These are phyloP conservation scores for Lutjanus erythropterus DNA, from an alignment of 2,113 vertebrate genomes.

Conservation along the genomic window DNA sequence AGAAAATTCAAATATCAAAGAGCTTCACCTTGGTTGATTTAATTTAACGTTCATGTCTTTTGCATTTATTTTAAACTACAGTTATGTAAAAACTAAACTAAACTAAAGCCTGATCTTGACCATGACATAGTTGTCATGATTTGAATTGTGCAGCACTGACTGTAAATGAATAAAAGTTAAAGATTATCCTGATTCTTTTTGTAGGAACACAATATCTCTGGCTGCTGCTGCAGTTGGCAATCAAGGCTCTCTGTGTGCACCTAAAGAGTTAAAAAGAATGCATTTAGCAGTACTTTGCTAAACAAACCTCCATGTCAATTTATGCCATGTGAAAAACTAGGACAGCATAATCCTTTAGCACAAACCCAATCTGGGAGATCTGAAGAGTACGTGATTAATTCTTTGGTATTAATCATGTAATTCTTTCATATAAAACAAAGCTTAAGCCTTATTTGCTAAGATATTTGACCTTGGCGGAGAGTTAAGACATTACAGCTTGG, in stretches of 20 bases:
- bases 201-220: neutral
- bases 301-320: constrained; percentile 84
- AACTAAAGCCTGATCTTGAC: neutral
- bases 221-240: constrained; percentile 30
- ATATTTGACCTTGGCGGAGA: constrained; percentile 89
- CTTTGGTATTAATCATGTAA: constrained; percentile 90
- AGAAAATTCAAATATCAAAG: neutral
- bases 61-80: constrained; percentile 4
- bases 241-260: constrained; percentile 51
- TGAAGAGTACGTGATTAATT: constrained; percentile 90
- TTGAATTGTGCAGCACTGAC: constrained; percentile 3
- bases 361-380: constrained; percentile 87
- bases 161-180: constrained; percentile 27
- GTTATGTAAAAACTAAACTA: neutral
- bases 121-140: neutral
- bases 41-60: constrained; percentile 7
- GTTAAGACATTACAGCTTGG: constrained; percentile 89
- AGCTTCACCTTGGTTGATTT: neutral
- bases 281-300: constrained; percentile 78
- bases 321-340: constrained; percentile 87
- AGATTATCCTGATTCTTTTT: constrained; percentile 22
- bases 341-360: constrained; percentile 88
- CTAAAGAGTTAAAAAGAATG: constrained; percentile 75
- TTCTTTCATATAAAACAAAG: constrained; percentile 92
- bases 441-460: constrained; percentile 90